These are phyloP conservation scores for Sthenelais limicola DNA, from an alignment of 2,888 invertebrate species.

Conservation along the genomic window DNA sequence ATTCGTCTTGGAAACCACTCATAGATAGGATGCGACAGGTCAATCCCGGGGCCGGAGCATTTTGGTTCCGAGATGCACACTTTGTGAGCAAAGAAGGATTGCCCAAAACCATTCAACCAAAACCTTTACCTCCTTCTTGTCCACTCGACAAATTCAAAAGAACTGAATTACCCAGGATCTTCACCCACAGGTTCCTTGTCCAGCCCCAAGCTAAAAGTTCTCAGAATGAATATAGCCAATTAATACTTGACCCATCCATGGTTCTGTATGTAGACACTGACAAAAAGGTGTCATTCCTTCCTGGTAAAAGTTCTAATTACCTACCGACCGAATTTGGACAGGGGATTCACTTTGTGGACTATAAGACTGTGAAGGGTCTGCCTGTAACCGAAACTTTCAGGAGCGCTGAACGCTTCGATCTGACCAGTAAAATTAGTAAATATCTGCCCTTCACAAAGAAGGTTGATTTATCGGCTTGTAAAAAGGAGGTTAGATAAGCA, in stretches of 20 bases:
- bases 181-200: not conserved
- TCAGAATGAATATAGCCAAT: not conserved
- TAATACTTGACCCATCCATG: conserved; percentile 6
- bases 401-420: no score
- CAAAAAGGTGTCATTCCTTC: conserved; percentile 2
- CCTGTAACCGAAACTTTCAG: conserved; percentile 3
- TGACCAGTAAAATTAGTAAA: no score
- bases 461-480: no score
- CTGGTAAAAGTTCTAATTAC: not conserved
- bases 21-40: not conserved
- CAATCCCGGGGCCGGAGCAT: conserved; percentile 14
- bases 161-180: not conserved
- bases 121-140: not conserved
- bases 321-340: not conserved
- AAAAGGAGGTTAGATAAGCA: no score
- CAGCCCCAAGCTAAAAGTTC: not conserved
- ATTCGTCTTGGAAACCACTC: not conserved
- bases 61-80: conserved; percentile 6
- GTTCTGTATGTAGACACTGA: conserved; percentile 10
- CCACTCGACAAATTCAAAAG: not conserved
- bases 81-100: not conserved
- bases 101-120: not conserved
- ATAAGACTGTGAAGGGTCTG: not conserved
- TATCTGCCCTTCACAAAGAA: no score
- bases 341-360: conserved; percentile 1